A percentile compares a stretch with the other conserved stretches of the same genome.
phyloP scores from a whole-genome alignment of 1,140 invertebrate genomes.

The Bombyx mandarina region DNA sequence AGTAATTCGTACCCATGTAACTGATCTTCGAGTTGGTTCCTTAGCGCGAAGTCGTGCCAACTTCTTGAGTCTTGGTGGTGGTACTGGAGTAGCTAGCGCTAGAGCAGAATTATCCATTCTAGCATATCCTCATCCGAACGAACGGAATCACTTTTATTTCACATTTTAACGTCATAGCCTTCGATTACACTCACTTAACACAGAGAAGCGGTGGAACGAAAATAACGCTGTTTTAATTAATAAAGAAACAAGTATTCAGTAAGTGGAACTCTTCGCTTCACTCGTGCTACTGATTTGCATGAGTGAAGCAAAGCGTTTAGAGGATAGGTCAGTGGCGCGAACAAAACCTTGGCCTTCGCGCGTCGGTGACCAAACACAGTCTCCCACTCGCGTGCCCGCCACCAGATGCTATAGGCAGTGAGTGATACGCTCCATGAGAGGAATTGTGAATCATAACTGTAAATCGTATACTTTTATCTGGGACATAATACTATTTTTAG shows the following conservation, averaged over 20 bases:
- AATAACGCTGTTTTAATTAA: slow-evolving; percentile 3
- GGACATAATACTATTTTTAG: too few relatives aligned
- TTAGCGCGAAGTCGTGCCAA: slow-evolving; percentile 45
- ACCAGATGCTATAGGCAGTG: slow-evolving; percentile 42
- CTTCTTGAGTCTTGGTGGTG: slow-evolving; percentile 62
- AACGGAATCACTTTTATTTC: too few relatives aligned
- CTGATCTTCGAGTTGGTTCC: slow-evolving; percentile 42
- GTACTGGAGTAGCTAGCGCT: slow-evolving; percentile 29
- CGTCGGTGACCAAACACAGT: slow-evolving; percentile 50
- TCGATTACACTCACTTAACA: slow-evolving; percentile 47
- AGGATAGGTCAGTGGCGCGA: slow-evolving; percentile 36
- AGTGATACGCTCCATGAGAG: slow-evolving; percentile 23
- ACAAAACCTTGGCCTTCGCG: slow-evolving; percentile 61
- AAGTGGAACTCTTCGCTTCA: not conserved
- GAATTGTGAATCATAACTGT: too few relatives aligned
- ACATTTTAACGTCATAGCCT: slow-evolving; percentile 5
- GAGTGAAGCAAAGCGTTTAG: not conserved
- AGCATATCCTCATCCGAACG: too few relatives aligned
- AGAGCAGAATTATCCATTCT: too few relatives aligned
- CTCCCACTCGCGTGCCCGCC: slow-evolving; percentile 25
- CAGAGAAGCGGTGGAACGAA: slow-evolving; percentile 44
- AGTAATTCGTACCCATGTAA: slow-evolving; percentile 45
- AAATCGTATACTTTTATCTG: too few relatives aligned
- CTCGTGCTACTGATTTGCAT: not conserved
- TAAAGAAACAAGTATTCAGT: not conserved